These are phyloP conservation scores for Acanthis flammea DNA, from an alignment of 2,797 vertebrate genomes.

Conservation along the genomic window DNA sequence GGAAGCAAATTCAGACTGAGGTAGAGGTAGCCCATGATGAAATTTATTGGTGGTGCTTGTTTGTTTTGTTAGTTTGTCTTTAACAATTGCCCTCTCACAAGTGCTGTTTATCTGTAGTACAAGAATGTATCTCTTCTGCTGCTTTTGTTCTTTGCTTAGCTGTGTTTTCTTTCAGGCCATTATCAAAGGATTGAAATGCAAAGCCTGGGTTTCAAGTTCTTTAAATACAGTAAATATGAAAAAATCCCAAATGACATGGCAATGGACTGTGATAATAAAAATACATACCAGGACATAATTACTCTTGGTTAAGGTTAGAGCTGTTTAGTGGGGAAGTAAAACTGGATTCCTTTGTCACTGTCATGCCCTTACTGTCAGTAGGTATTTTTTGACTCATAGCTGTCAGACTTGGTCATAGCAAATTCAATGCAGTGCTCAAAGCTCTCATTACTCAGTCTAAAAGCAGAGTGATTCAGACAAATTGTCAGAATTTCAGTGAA, in stretches of 20 bases:
- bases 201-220: neutral
- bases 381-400: neutral
- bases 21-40: neutral
- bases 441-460: neutral
- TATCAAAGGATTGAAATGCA: neutral
- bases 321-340: neutral
- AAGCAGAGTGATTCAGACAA: neutral
- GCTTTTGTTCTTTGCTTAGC: neutral
- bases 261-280: neutral
- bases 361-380: neutral
- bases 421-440: neutral
- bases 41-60: neutral
- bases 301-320: neutral
- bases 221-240: neutral
- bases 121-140: neutral
- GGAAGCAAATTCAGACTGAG: neutral
- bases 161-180: neutral
- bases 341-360: neutral
- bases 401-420: neutral
- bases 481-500: neutral
- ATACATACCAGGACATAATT: fast-evolving
- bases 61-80: neutral
- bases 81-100: neutral
- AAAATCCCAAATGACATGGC: neutral
- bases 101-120: neutral